A percentile compares a stretch with the other conserved stretches of the same genome.
Evolutionary conservation across 1,140 invertebrate genomes (phyloP).

Genomic region (Solenopsis fugax): DNA sequence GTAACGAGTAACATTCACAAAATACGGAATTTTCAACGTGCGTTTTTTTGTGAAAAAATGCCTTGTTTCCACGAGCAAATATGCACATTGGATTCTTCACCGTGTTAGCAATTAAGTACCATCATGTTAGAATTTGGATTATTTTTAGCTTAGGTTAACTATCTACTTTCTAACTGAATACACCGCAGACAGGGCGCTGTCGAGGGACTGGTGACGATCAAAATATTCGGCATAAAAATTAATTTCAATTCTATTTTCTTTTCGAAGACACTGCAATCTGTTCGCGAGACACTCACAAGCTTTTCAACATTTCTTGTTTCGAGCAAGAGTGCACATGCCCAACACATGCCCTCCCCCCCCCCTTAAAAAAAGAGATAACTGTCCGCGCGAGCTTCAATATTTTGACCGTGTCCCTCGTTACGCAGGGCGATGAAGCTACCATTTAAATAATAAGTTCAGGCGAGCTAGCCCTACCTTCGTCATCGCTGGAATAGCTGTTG

Average conservation of each 20-base stretch:
- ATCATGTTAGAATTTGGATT: constrained; percentile 54
- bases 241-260: background rate
- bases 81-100: constrained; percentile 12
- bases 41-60: constrained; percentile 30
- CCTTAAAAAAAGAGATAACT: background rate
- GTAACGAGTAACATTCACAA: constrained; percentile 38
- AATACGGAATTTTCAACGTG: constrained; percentile 26
- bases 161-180: constrained; percentile 58
- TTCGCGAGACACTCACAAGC: background rate
- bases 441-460: constrained; percentile 84
- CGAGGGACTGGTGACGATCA: constrained; percentile 43
- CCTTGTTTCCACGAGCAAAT: background rate
- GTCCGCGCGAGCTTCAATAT: background rate
- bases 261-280: background rate
- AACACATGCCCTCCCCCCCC: too few relatives aligned
- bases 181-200: constrained; percentile 18
- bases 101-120: constrained; percentile 65
- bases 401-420: constrained; percentile 49
- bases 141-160: constrained; percentile 40
- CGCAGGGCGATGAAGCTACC: constrained; percentile 72
- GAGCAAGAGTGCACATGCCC: background rate
- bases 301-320: background rate
- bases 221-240: constrained; percentile 3
- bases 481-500: constrained; percentile 94
- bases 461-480: constrained; percentile 91